Evolutionary conservation across 2,797 vertebrate species (phyloP).

Genomic region (Nannoperca australis): DNA sequence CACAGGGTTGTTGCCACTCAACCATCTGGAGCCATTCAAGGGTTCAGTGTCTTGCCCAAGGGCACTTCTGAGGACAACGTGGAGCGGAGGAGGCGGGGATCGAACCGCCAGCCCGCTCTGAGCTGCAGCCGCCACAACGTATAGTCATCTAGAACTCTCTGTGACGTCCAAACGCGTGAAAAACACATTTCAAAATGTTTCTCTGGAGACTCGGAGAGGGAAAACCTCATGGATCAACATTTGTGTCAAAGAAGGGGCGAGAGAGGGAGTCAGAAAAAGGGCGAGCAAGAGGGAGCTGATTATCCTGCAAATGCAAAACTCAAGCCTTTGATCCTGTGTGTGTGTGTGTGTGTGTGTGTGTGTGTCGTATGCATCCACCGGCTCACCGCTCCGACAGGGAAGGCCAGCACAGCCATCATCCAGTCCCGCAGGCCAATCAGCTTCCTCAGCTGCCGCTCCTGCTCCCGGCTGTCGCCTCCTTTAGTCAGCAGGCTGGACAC

Average conservation of each 20-base stretch:
- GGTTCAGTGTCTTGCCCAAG: too few species aligned
- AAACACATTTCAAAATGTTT: background rate
- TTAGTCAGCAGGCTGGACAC: constrained; percentile 95
- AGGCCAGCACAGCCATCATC: constrained; percentile 96
- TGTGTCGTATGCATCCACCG: background rate
- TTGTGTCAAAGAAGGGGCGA: background rate
- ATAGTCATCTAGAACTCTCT: background rate
- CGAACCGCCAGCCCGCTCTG: too few species aligned
- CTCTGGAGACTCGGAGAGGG: background rate
- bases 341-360: too few species aligned
- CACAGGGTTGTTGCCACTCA: too few species aligned
- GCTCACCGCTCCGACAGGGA: constrained; percentile 95
- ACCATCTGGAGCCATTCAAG: too few species aligned
- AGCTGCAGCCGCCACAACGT: too few species aligned
- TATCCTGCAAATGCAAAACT: constrained; percentile 10
- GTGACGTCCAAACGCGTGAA: background rate
- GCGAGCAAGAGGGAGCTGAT: background rate
- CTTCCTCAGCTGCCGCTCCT: constrained; percentile 95
- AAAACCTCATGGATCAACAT: background rate
- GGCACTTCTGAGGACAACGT: too few species aligned
- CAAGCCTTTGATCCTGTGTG: constrained; percentile 23
- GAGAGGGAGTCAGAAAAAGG: background rate
- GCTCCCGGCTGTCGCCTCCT: constrained; percentile 92
- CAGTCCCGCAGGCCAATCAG: constrained; percentile 95
- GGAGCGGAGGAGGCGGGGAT: too few species aligned